Conservation (phyloP, 2,888 invertebrate species). For the Cetonia aurata region DNA sequence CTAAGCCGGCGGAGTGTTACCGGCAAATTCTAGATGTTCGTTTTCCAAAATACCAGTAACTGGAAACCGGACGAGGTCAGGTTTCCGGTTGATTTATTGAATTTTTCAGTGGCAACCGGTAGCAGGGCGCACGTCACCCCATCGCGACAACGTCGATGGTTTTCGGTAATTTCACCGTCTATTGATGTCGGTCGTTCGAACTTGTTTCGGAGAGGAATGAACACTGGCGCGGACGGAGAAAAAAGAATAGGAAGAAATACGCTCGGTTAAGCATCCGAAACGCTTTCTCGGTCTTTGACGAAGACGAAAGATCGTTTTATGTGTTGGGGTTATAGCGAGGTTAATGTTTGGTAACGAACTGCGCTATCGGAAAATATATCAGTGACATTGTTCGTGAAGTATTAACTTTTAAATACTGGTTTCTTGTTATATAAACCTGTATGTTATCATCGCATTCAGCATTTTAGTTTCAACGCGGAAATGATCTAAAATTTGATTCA, state of each 20-base stretch:
- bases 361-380: conserved; percentile 13
- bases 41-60: conserved; percentile 32
- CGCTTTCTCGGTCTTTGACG: conserved; percentile 29
- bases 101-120: conserved; percentile 50
- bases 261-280: conserved; percentile 39
- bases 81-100: conserved; percentile 50
- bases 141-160: conserved; percentile 34
- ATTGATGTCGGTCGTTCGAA: conserved; percentile 20
- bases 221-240: not conserved
- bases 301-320: conserved; percentile 35
- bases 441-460: no score
- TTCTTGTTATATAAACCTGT: not conserved
- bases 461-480: no score
- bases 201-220: conserved; percentile 5
- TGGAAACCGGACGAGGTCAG: conserved; percentile 1
- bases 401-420: conserved; percentile 23
- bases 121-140: conserved; percentile 33
- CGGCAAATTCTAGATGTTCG: conserved; percentile 32
- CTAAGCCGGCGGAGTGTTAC: conserved; percentile 28
- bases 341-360: conserved; percentile 17
- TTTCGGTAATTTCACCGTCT: conserved; percentile 36
- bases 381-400: conserved; percentile 18
- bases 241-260: conserved; percentile 27
- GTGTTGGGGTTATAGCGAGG: not conserved
- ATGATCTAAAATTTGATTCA: no score